These are phyloP conservation scores for Girardinus metallicus DNA, from an alignment of 2,797 vertebrate species.

Conservation along the genomic window DNA sequence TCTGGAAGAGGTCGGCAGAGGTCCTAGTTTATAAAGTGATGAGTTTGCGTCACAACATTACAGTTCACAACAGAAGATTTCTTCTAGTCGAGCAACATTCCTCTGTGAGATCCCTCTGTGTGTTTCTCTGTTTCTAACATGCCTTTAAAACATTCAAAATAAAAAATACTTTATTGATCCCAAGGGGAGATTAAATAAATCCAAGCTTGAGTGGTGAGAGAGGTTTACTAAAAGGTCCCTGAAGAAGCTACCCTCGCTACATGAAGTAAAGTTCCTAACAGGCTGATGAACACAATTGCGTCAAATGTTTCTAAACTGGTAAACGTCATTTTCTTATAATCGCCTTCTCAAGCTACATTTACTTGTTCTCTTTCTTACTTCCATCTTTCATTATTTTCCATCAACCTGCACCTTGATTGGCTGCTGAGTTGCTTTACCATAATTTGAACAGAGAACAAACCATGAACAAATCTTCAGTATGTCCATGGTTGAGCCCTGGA, in stretches of 20 bases:
- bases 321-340: not conserved
- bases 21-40: not conserved
- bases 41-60: not conserved
- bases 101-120: not conserved
- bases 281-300: not conserved
- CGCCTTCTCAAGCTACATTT: too few species aligned
- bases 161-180: too few species aligned
- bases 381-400: not conserved
- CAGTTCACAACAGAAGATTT: not conserved
- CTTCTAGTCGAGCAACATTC: not conserved
- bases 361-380: not conserved
- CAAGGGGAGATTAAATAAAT: too few species aligned
- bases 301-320: not conserved
- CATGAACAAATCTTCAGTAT: not conserved
- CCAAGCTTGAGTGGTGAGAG: not conserved
- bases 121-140: not conserved
- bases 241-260: not conserved
- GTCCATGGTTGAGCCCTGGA: not conserved
- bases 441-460: not conserved
- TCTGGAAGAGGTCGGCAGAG: not conserved
- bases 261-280: not conserved
- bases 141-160: not conserved
- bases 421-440: not conserved
- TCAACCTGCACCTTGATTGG: not conserved
- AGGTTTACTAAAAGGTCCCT: not conserved